Evolutionary conservation across 2,797 vertebrate genomes (phyloP).

Genomic region (Uromys caudimaculatus): DNA sequence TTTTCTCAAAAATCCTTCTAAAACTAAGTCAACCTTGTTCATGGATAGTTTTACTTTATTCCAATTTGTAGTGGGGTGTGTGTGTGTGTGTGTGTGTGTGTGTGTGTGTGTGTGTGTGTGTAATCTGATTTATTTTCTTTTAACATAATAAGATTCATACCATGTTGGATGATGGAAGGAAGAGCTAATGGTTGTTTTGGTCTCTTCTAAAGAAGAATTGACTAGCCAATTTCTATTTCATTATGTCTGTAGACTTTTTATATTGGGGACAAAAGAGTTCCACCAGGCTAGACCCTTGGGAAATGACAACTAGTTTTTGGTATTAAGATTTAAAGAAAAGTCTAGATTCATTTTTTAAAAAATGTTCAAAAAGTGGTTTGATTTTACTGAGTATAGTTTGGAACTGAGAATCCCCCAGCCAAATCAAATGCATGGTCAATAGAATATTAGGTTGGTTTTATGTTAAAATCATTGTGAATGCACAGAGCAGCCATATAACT

Average conservation of each 20-base stretch:
- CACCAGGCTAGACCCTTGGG: background rate
- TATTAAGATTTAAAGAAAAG: background rate
- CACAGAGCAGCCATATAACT: background rate
- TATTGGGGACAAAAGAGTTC: background rate
- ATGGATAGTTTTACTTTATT: background rate
- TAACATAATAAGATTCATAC: background rate
- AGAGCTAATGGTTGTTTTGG: background rate
- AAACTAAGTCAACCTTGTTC: background rate
- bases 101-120: background rate
- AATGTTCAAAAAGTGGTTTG: background rate
- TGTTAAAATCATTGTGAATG: background rate
- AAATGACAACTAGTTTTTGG: background rate
- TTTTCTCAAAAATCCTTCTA: background rate
- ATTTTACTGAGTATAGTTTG: background rate
- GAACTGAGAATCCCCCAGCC: background rate
- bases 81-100: background rate
- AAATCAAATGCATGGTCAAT: background rate
- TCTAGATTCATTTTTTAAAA: background rate
- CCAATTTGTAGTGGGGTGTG: background rate
- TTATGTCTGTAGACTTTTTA: background rate
- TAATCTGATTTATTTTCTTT: slow-evolving; percentile 3
- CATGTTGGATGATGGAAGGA: background rate
- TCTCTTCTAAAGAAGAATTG: background rate
- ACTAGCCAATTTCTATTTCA: background rate
- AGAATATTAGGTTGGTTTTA: background rate